Base-by-base conservation (phyloP, 2,888 invertebrate genomes). In the Petrophora chlorosata region DNA sequence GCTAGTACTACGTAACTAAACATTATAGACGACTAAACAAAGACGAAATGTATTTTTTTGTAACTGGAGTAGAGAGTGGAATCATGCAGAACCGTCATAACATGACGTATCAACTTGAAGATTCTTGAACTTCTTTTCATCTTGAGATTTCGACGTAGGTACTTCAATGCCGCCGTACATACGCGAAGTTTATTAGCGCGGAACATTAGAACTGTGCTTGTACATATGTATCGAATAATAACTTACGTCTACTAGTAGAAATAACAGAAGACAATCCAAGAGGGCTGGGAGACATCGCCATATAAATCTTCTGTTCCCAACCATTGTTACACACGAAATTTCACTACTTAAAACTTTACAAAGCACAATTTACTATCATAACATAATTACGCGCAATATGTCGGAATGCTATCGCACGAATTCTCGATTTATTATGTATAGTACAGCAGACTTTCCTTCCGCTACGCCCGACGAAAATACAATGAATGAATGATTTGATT, bases 201-300 rank as follows among this genome's bases (percentile, higher is more conserved):
- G 61, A 76, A 73, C 70, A 65, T 67, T 68, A 61, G 62, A 68
- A 71, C 62, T 56, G 42, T 51, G 56, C 38, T 26, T 2, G 15
- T 26, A 39, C 29, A 28, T 16, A 43, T 9, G 17, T n/a, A 61
- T 50, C 53, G 68, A 67, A 46, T 54, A 61, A 53, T 46, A 42
- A 85, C 85, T 84, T 78, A 85, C 85, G 70, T 79, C 73, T 56
- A 70, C 62, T 66, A 83, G 49, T 50, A 73, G 73, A 62, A 83
- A 61, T 56, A 82, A 55, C 54, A 83, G 70, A 53, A 85, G 72
- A 70, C 67, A 82, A 70, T 80, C 78, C 67, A 81, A 68, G 64
- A 81, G 58, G 65, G 69, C 59, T 56, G 69, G 69, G 63, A 82
- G 67, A 73, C 72, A 76, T 73, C 75, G 73, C 63, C 67, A 70